Evolutionary conservation across 2,888 invertebrate genomes (phyloP).

Genomic region (Pandemis corylana): DNA sequence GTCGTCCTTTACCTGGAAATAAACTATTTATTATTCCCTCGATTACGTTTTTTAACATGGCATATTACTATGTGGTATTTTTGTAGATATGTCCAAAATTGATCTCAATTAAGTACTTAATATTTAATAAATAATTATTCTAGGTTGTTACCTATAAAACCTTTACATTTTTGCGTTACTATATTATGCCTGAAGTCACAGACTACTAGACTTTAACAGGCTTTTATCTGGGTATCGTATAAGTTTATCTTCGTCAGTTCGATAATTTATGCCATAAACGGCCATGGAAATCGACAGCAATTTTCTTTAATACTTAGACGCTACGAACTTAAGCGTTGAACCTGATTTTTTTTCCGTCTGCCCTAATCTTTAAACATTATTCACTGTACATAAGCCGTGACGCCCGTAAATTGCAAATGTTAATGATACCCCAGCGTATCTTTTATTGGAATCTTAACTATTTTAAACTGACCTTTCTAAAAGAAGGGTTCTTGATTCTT

Average conservation of each 20-base stretch:
- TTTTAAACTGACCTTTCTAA: constrained; percentile 2
- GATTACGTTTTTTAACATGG: too few relatives aligned
- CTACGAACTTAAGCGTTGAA: neutral
- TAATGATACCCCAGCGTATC: constrained; percentile 12
- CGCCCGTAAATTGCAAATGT: constrained; percentile 6
- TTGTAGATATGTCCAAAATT: too few relatives aligned
- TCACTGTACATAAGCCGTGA: neutral
- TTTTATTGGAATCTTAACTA: constrained; percentile 8
- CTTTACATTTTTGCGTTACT: too few relatives aligned
- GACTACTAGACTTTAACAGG: neutral
- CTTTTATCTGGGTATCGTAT: neutral
- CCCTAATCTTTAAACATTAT: neutral
- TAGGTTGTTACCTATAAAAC: too few relatives aligned
- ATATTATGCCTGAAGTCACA: too few relatives aligned
- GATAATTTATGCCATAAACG: neutral
- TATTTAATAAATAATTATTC: too few relatives aligned
- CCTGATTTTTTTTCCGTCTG: neutral
- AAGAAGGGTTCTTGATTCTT: neutral
- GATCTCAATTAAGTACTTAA: too few relatives aligned
- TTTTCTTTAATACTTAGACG: neutral
- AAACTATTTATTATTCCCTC: too few relatives aligned
- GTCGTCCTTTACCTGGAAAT: too few relatives aligned
- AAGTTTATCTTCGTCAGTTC: neutral
- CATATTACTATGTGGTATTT: too few relatives aligned
- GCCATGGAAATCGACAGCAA: neutral